These are phyloP conservation scores for Pristionchus mayeri DNA, from an alignment of 2,888 invertebrate species.

Conservation along the genomic window DNA sequence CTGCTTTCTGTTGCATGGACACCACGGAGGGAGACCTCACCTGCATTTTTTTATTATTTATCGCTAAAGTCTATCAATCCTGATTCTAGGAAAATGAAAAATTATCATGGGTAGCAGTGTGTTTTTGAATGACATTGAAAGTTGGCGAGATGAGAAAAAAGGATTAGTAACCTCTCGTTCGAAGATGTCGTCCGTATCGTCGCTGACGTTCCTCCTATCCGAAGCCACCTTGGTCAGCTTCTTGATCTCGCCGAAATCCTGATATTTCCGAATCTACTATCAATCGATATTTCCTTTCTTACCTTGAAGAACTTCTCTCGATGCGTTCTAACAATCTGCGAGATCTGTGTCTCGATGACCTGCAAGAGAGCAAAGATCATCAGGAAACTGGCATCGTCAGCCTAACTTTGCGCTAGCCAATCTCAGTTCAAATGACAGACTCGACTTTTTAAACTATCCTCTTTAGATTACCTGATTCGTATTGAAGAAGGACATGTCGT, in stretches of 20 bases:
- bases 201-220: not conserved
- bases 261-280: not conserved
- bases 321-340: not conserved
- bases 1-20: slow-evolving; percentile 46
- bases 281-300: not conserved
- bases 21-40: not conserved
- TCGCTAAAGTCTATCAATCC: too few relatives aligned
- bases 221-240: not conserved
- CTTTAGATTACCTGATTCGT: slow-evolving; percentile 70
- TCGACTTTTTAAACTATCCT: too few relatives aligned
- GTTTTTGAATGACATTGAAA: not conserved
- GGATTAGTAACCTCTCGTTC: not conserved
- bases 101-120: too few relatives aligned
- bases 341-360: slow-evolving; percentile 39
- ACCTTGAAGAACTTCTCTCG: slow-evolving; percentile 44
- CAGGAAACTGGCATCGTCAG: too few relatives aligned
- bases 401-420: too few relatives aligned
- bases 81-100: too few relatives aligned
- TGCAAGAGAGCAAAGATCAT: not conserved
- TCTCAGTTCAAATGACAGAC: not conserved
- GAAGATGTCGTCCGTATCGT: slow-evolving; percentile 24
- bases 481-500: slow-evolving; percentile 74
- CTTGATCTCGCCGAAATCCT: slow-evolving; percentile 34
- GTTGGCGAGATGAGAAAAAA: not conserved
- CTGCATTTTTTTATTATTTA: not conserved